A percentile compares a stretch with the other conserved stretches of the same genome.
Evolutionary conservation across 1,140 invertebrate species (phyloP).

Genomic region (Neodiprion pinetum): DNA sequence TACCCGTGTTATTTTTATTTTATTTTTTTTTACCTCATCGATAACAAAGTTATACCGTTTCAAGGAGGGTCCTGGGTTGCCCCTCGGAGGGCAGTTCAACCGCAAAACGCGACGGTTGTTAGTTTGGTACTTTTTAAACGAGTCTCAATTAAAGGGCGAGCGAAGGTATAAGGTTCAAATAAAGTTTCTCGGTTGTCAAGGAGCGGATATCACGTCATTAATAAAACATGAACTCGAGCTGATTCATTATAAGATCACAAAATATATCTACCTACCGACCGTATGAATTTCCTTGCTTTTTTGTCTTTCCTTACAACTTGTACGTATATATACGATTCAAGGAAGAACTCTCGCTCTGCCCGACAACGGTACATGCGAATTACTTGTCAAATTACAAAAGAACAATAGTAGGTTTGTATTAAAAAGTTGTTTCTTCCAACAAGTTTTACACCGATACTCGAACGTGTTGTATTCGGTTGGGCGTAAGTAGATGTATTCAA

Average conservation of each 20-base stretch:
- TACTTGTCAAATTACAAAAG: too few relatives aligned
- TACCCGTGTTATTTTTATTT: too few relatives aligned
- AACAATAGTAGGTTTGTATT: too few relatives aligned
- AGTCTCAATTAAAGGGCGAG: background rate
- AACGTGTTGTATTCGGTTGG: too few relatives aligned
- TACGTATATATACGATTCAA: too few relatives aligned
- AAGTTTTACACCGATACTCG: too few relatives aligned
- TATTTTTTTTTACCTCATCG: background rate
- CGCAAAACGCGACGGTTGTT: background rate
- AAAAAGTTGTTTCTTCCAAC: too few relatives aligned
- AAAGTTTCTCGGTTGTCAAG: constrained; percentile 5
- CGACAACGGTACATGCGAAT: too few relatives aligned
- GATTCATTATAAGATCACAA: background rate
- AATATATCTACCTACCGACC: background rate
- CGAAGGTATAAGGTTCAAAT: background rate
- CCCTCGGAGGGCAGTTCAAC: background rate
- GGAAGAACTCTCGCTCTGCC: too few relatives aligned
- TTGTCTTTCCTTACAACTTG: background rate
- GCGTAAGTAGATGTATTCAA: background rate
- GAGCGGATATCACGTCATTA: background rate
- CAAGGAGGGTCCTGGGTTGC: too few relatives aligned
- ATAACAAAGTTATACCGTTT: background rate
- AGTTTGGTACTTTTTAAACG: constrained; percentile 2
- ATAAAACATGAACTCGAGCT: constrained; percentile 4
- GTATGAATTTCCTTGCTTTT: background rate